A percentile compares a stretch with the other conserved stretches of the same genome.
These are phyloP conservation scores for Silurus glanis DNA, from an alignment of 2,113 vertebrate genomes.

Conservation along the genomic window DNA sequence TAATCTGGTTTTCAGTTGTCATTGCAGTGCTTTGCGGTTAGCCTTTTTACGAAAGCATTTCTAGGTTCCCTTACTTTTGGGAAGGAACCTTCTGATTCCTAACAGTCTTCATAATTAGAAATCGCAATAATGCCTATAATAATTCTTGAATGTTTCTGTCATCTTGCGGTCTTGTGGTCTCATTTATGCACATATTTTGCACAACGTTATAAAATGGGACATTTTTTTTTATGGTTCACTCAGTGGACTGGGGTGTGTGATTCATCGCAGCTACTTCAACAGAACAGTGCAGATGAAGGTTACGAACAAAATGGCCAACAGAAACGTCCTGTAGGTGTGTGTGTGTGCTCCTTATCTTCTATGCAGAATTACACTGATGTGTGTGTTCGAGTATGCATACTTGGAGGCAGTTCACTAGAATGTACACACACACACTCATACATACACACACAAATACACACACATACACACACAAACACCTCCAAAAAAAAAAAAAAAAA, in stretches of 20 bases:
- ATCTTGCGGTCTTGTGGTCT: slow-evolving; percentile 4
- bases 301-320: slow-evolving; percentile 19
- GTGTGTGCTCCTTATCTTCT: slow-evolving; percentile 42
- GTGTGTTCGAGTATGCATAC: slow-evolving; percentile 37
- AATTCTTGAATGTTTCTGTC: not conserved
- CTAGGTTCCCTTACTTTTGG: not conserved
- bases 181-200: slow-evolving; percentile 13
- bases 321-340: slow-evolving; percentile 28
- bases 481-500: not conserved
- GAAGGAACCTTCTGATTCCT: not conserved
- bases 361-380: slow-evolving; percentile 55
- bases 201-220: slow-evolving; percentile 11
- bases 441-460: not conserved
- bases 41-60: not conserved
- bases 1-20: not conserved
- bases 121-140: not conserved
- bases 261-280: slow-evolving; percentile 5
- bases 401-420: slow-evolving; percentile 31
- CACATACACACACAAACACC: slow-evolving; percentile 30
- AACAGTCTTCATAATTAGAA: not conserved
- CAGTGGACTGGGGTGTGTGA: not conserved
- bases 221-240: slow-evolving; percentile 18
- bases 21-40: not conserved
- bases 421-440: slow-evolving; percentile 23
- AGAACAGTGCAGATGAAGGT: slow-evolving; percentile 27